A percentile compares a stretch with the other conserved stretches of the same genome.
Conservation (phyloP, 2,888 invertebrate species). For the Chelonus formosanus region DNA sequence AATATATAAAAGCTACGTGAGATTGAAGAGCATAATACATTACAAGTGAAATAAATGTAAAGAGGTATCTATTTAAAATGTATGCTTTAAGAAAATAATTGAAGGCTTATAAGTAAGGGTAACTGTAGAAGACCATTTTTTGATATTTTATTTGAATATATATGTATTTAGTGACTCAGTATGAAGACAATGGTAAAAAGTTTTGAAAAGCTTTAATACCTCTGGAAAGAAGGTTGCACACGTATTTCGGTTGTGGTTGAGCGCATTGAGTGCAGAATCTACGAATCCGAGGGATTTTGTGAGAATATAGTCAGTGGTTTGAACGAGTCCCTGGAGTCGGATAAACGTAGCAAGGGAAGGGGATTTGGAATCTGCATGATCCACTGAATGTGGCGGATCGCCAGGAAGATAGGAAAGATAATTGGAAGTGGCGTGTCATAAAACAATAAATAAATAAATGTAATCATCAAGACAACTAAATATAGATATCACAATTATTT, state of each 20-base stretch:
- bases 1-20: no score
- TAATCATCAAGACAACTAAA: background rate
- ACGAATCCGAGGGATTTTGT: slow-evolving; percentile 22
- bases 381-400: slow-evolving; percentile 35
- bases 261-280: slow-evolving; percentile 14
- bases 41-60: no score
- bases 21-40: no score
- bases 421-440: slow-evolving; percentile 42
- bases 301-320: slow-evolving; percentile 15
- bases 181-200: background rate
- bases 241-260: slow-evolving; percentile 13
- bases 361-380: slow-evolving; percentile 44
- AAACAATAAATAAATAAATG: slow-evolving; percentile 19
- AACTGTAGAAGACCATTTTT: no score
- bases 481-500: background rate
- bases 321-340: slow-evolving; percentile 28
- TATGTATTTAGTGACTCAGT: background rate
- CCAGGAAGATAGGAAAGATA: slow-evolving; percentile 49
- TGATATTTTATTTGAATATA: no score
- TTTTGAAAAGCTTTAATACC: background rate
- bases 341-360: slow-evolving; percentile 17
- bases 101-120: no score
- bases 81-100: no score
- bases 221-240: background rate
- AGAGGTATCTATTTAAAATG: no score